Percentiles rank a stretch among this genome's conserved stretches.
Conservation (phyloP, 2,888 invertebrate genomes). For the Bembecia ichneumoniformis region DNA sequence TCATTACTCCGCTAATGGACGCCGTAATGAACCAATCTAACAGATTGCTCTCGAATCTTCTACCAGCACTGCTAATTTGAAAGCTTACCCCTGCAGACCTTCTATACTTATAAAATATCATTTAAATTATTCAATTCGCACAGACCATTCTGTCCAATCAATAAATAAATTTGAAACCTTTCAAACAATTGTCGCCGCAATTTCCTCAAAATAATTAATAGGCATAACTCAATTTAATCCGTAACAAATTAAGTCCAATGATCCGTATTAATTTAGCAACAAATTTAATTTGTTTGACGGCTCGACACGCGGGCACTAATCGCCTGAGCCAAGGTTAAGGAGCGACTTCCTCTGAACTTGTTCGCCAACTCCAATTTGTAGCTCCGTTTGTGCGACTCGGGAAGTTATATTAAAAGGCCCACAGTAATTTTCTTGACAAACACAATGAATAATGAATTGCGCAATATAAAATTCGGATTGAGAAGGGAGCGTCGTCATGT, state of each 20-base stretch:
- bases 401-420: conserved; percentile 72
- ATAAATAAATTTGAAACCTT: not conserved
- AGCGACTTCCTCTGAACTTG: conserved; percentile 45
- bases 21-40: conserved; percentile 70
- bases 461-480: conserved; percentile 69
- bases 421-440: conserved; percentile 69
- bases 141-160: not conserved
- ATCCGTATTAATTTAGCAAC: conserved; percentile 45
- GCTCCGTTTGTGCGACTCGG: conserved; percentile 30
- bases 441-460: conserved; percentile 65
- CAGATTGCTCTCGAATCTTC: conserved; percentile 69
- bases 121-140: not conserved
- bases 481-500: conserved; percentile 54
- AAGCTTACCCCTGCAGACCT: conserved; percentile 29
- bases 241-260: conserved; percentile 30
- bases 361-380: conserved; percentile 60
- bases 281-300: conserved; percentile 54
- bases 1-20: conserved; percentile 69
- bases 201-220: conserved; percentile 6
- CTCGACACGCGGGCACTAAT: conserved; percentile 47
- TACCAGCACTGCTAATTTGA: conserved; percentile 62
- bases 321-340: conserved; percentile 42
- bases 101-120: conserved; percentile 1
- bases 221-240: conserved; percentile 19
- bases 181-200: conserved; percentile 3